phyloP scores from a whole-genome alignment of 2,797 vertebrate species.

The Muraenolepis orangiensis region DNA sequence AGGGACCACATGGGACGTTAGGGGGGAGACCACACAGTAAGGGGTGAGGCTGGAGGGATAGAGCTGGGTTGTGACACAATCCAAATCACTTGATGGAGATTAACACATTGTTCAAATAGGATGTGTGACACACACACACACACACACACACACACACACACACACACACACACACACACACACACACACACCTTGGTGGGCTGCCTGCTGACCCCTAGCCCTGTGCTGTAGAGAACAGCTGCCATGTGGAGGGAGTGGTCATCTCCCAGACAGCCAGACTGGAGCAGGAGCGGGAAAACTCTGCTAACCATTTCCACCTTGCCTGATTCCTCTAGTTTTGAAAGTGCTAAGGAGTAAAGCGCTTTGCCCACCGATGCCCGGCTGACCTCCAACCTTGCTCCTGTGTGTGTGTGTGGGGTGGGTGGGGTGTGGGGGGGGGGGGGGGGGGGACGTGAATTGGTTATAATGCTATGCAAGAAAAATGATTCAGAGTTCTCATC shows the following conservation, averaged over 20 bases:
- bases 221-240: slow-evolving; percentile 70
- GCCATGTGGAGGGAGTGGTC: slow-evolving; percentile 68
- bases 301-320: slow-evolving; percentile 40
- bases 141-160: no score
- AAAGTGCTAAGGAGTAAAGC: slow-evolving; percentile 63
- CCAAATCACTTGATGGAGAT: background rate
- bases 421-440: no score
- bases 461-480: background rate
- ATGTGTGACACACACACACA: no score
- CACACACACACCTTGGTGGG: slow-evolving; percentile 63
- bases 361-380: slow-evolving; percentile 57
- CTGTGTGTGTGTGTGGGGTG: no score
- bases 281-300: slow-evolving; percentile 69
- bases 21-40: background rate
- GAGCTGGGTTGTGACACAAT: background rate
- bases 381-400: slow-evolving; percentile 28
- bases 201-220: slow-evolving; percentile 63
- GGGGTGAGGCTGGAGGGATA: no score
- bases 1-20: slow-evolving; percentile 26
- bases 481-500: background rate
- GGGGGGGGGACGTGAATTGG: background rate
- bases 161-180: background rate
- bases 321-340: slow-evolving; percentile 44
- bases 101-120: no score
- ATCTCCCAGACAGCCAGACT: slow-evolving; percentile 75